Evolutionary conservation across 23 tunicate species (phyloP).

Genomic region (Clavelina lepadiformis): DNA sequence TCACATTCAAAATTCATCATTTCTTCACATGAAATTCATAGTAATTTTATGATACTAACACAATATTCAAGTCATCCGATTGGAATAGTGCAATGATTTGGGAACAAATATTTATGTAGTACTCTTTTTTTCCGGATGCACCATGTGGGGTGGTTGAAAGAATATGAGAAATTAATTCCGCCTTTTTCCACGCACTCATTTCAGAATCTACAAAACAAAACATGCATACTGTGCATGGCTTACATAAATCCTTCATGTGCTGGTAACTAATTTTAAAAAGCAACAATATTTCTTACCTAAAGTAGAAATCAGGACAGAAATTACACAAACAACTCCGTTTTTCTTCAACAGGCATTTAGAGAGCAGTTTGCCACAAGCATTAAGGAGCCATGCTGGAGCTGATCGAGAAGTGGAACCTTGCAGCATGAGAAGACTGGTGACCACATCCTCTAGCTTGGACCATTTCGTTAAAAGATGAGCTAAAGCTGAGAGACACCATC

Average conservation of each 20-base stretch:
- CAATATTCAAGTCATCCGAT: background rate
- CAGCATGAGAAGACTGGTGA: slow-evolving; percentile 10
- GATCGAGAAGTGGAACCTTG: slow-evolving; percentile 20
- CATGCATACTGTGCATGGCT: slow-evolving; percentile 1
- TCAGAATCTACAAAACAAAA: slow-evolving; percentile 6
- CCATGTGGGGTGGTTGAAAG: slow-evolving; percentile 15
- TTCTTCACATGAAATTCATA: too few species aligned
- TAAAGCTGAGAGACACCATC: background rate
- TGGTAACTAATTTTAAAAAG: too few species aligned
- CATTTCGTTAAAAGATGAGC: slow-evolving; percentile 13
- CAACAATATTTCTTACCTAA: slow-evolving; percentile 14
- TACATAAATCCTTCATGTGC: too few species aligned
- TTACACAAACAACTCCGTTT: slow-evolving; percentile 16
- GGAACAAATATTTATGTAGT: slow-evolving; percentile 3
- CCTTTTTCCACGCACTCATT: slow-evolving; percentile 21
- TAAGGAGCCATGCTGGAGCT: slow-evolving; percentile 20
- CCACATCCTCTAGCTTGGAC: slow-evolving; percentile 12
- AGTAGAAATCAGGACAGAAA: slow-evolving; percentile 2
- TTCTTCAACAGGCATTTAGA: slow-evolving; percentile 18
- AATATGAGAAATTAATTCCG: slow-evolving; percentile 10
- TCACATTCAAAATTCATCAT: slow-evolving; percentile 1
- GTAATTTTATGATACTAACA: background rate
- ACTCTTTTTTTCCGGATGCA: background rate
- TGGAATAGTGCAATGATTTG: slow-evolving; percentile 6
- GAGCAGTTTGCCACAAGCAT: slow-evolving; percentile 30